Evolutionary conservation across 2,113 vertebrate genomes (phyloP).

Genomic region (Thomomys bottae): DNA sequence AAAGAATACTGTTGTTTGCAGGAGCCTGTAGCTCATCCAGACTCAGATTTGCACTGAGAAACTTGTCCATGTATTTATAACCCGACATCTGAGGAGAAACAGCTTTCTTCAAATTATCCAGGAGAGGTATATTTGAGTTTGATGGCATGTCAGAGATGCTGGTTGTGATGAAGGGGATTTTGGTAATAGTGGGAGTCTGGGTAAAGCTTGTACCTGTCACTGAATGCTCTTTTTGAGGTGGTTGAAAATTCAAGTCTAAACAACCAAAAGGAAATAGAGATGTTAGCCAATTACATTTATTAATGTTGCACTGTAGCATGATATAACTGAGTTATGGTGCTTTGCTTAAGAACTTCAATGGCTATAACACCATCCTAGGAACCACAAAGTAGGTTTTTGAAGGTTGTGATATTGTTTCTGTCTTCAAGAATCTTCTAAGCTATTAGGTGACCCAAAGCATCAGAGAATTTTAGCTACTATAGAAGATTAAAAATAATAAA

Average conservation of each 20-base stretch:
- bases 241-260: slow-evolving; percentile 68
- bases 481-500: not conserved
- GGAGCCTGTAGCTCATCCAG: not conserved
- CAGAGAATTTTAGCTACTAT: not conserved
- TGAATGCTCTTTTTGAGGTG: slow-evolving; percentile 20
- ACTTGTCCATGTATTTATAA: not conserved
- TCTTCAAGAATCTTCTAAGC: not conserved
- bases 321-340: not conserved
- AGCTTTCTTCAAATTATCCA: not conserved
- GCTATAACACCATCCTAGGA: not conserved
- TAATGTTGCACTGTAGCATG: not conserved
- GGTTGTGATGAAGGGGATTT: not conserved
- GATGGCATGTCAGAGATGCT: not conserved
- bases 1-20: not conserved
- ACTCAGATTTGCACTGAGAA: not conserved
- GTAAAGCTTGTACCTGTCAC: slow-evolving; percentile 27
- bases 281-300: not conserved
- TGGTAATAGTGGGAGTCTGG: slow-evolving; percentile 32
- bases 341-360: not conserved
- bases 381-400: not conserved
- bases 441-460: not conserved
- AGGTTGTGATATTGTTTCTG: not conserved
- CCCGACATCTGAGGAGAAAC: slow-evolving; percentile 4
- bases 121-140: slow-evolving; percentile 24
- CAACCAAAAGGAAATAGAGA: slow-evolving; percentile 1